Conservation (phyloP, 37 sponge, comb jelly and placozoan genomes). For the Axinella damicornis region DNA sequence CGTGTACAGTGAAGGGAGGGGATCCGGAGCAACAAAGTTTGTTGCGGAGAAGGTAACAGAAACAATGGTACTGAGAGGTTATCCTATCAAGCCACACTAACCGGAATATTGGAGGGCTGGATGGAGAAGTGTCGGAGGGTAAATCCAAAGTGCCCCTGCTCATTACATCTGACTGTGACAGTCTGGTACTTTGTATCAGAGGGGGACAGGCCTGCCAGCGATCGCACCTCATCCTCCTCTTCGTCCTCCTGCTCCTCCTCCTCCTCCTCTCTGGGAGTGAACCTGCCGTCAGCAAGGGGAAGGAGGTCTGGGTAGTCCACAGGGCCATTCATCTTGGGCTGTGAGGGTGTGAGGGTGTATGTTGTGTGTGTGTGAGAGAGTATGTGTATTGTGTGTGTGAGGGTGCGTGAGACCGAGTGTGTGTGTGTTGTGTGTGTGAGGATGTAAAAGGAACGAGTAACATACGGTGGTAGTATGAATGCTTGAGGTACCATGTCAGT, state of each 20-base stretch:
- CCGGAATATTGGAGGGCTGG: constrained; percentile 39
- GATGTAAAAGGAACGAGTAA: too few species aligned
- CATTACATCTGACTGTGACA: constrained; percentile 9
- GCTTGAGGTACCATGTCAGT: too few species aligned
- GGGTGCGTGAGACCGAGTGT: too few species aligned
- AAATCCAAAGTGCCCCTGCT: constrained; percentile 56
- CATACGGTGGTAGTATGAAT: too few species aligned
- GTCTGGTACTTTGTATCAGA: constrained; percentile 34
- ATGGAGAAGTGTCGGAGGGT: constrained; percentile 74
- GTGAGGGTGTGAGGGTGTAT: background rate
- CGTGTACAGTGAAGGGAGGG: background rate
- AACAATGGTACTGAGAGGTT: background rate
- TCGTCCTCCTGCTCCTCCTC: too few species aligned
- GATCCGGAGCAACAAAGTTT: too few species aligned
- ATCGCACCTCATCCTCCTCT: background rate
- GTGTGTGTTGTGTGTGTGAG: too few species aligned
- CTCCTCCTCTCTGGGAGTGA: too few species aligned
- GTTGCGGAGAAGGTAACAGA: too few species aligned
- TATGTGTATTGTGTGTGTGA: too few species aligned
- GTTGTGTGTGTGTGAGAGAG: background rate
- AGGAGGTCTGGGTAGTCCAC: background rate
- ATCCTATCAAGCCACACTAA: constrained; percentile 6
- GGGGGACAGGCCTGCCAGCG: constrained; percentile 37
- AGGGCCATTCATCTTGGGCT: background rate
- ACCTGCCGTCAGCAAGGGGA: background rate